Percentiles rank a stretch among this genome's conserved stretches.
phyloP scores from a whole-genome alignment of 1,140 invertebrate species.

The Lepidostoma basale region DNA sequence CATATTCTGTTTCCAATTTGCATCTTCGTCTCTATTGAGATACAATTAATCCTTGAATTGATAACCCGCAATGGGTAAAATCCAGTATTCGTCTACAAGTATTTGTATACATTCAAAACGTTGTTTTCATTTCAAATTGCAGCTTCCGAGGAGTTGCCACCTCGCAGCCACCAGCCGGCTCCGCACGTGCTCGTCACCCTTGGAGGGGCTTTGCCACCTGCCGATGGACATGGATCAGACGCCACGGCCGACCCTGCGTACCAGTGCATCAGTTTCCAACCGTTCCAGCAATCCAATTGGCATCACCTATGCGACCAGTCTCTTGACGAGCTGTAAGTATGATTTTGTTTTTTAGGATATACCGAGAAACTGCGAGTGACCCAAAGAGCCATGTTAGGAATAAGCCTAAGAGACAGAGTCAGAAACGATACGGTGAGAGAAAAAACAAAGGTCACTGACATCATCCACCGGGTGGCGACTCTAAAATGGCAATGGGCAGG shows the following conservation, averaged over 20 bases:
- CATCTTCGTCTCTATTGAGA: too few relatives aligned
- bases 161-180: slow-evolving; percentile 41
- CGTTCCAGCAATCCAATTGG: slow-evolving; percentile 86
- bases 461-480: too few relatives aligned
- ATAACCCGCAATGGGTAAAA: too few relatives aligned
- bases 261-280: slow-evolving; percentile 89
- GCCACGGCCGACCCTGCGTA: slow-evolving; percentile 54
- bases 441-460: too few relatives aligned
- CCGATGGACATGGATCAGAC: slow-evolving; percentile 52
- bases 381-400: background rate
- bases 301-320: slow-evolving; percentile 83
- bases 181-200: slow-evolving; percentile 41
- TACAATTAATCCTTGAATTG: too few relatives aligned
- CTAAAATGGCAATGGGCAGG: too few relatives aligned
- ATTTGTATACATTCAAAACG: background rate
- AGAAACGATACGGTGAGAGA: too few relatives aligned
- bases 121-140: background rate
- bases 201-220: slow-evolving; percentile 45
- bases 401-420: too few relatives aligned
- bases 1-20: too few relatives aligned
- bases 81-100: too few relatives aligned
- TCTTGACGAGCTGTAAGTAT: slow-evolving; percentile 81
- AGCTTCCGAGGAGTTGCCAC: slow-evolving; percentile 24
- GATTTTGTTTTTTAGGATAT: too few relatives aligned
- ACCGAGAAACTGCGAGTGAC: background rate